These are phyloP conservation scores for Chionodraco myersi DNA, from an alignment of 2,113 vertebrate genomes.

Conservation along the genomic window DNA sequence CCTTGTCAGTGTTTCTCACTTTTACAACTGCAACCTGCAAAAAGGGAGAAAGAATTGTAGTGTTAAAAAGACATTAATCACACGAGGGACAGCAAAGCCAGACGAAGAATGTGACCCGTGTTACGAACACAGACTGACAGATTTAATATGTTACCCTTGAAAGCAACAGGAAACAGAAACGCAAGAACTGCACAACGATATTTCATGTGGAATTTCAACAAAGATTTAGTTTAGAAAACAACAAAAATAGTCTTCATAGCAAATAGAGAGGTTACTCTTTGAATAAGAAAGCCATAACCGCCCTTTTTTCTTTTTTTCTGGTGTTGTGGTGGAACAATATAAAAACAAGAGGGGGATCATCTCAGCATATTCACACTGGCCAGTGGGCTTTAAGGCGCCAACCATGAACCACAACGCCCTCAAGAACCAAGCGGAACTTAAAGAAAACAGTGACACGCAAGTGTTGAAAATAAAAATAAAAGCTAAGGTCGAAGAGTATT, in stretches of 20 bases:
- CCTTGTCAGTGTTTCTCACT: slow-evolving; percentile 95
- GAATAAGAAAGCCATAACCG: not conserved
- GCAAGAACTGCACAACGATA: not conserved
- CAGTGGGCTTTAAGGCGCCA: not conserved
- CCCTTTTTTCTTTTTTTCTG: not conserved
- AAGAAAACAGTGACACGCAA: not conserved
- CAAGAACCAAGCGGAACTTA: not conserved
- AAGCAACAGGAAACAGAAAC: not conserved
- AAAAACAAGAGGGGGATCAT: not conserved
- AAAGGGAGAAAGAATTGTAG: slow-evolving; percentile 31
- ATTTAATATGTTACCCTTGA: not conserved
- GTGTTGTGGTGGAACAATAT: not conserved
- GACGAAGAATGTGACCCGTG: slow-evolving; percentile 5
- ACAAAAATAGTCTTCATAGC: not conserved
- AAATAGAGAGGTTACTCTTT: not conserved
- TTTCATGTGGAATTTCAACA: not conserved
- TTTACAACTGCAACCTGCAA: slow-evolving; percentile 97
- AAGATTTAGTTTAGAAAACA: not conserved
- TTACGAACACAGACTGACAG: not conserved
- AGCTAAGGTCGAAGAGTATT: not conserved
- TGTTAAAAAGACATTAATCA: not conserved
- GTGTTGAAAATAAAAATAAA: not conserved
- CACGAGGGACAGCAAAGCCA: not conserved
- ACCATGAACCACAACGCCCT: not conserved
- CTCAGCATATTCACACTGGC: not conserved